Percentiles rank a stretch among this genome's conserved stretches.
These are phyloP conservation scores for Drosophila nasuta DNA, from an alignment of 1,140 invertebrate species.

Conservation along the genomic window DNA sequence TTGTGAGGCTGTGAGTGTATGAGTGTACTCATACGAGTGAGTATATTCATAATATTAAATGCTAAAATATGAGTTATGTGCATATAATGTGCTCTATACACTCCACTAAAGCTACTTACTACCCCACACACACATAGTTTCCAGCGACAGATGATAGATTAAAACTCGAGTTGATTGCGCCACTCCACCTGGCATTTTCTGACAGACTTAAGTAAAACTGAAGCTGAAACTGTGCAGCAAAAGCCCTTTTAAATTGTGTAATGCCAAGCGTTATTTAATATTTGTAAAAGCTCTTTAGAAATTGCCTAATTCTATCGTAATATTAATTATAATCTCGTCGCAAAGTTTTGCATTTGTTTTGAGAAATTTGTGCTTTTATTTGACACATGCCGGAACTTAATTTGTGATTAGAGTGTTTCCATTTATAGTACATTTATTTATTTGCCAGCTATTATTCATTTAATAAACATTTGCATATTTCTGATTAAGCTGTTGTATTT, in stretches of 20 bases:
- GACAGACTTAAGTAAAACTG: neutral
- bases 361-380: neutral
- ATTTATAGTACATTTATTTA: neutral
- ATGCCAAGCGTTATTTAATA: neutral
- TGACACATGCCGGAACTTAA: neutral
- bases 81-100: slow-evolving; percentile 5
- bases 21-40: slow-evolving; percentile 2
- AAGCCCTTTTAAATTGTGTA: too few species aligned
- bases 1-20: neutral
- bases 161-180: neutral
- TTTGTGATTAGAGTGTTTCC: too few species aligned
- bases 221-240: neutral
- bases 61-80: slow-evolving; percentile 25
- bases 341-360: neutral
- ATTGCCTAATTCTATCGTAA: neutral
- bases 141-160: neutral
- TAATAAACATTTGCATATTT: neutral
- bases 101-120: slow-evolving; percentile 4
- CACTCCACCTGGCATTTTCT: neutral
- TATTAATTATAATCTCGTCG: neutral
- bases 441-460: neutral
- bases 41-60: slow-evolving; percentile 10
- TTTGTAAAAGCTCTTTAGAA: neutral
- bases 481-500: neutral
- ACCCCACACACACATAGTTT: neutral